phyloP scores from a whole-genome alignment of 2,888 invertebrate genomes.

The Mesorhabditis belari region DNA sequence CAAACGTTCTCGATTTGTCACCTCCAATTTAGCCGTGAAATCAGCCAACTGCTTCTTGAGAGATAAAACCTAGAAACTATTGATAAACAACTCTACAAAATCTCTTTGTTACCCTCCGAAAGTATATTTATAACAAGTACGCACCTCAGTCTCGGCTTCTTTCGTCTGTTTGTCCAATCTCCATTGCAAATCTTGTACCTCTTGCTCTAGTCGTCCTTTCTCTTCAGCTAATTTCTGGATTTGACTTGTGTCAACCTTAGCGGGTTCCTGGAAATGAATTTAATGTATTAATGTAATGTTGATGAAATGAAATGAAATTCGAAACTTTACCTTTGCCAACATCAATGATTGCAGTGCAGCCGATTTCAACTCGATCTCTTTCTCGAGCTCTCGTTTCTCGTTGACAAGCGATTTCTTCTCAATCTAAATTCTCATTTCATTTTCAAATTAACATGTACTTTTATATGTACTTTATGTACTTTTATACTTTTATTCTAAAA shows the following conservation, averaged over 20 bases:
- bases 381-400: slow-evolving; percentile 29
- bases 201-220: slow-evolving; percentile 14
- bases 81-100: not conserved
- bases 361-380: slow-evolving; percentile 37
- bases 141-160: slow-evolving; percentile 2
- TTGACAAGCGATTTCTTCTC: slow-evolving; percentile 21
- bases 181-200: slow-evolving; percentile 13
- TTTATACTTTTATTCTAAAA: too few relatives aligned
- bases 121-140: too few relatives aligned
- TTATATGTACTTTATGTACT: too few relatives aligned
- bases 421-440: too few relatives aligned
- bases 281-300: not conserved
- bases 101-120: too few relatives aligned
- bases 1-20: not conserved
- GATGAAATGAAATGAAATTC: not conserved
- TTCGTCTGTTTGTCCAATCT: slow-evolving; percentile 3
- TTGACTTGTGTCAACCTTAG: slow-evolving; percentile 12
- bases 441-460: too few relatives aligned
- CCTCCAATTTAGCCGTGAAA: not conserved
- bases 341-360: slow-evolving; percentile 41
- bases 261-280: not conserved
- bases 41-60: not conserved
- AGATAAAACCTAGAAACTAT: not conserved
- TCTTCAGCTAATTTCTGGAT: slow-evolving; percentile 18
- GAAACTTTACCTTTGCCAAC: slow-evolving; percentile 29